phyloP scores from a whole-genome alignment of 2,888 invertebrate species.

The Pemphredon lugubris region DNA sequence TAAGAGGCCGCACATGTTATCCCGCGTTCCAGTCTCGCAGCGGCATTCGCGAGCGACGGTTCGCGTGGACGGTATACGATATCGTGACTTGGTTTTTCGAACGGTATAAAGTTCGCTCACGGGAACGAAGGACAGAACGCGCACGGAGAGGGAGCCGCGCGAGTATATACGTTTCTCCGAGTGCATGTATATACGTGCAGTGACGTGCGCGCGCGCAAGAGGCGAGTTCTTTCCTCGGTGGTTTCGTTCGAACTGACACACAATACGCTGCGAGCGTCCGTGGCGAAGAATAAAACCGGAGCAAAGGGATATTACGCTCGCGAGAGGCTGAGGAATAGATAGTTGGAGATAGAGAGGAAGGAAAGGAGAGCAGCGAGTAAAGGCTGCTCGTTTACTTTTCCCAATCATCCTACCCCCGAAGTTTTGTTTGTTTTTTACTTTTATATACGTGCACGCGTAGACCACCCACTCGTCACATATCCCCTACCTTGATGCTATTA shows the following conservation, averaged over 20 bases:
- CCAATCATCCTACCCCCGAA: conserved; percentile 7
- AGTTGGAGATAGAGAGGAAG: background rate
- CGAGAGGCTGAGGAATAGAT: conserved; percentile 16
- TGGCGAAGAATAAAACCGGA: conserved; percentile 18
- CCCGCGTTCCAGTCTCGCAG: conserved; percentile 79
- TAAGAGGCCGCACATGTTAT: conserved; percentile 79
- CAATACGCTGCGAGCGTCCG: conserved; percentile 28
- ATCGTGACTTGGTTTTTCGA: conserved; percentile 25
- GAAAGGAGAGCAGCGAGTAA: conserved; percentile 5
- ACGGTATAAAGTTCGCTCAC: conserved; percentile 10
- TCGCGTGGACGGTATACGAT: conserved; percentile 30
- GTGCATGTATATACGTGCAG: background rate
- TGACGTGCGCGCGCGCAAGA: conserved; percentile 51
- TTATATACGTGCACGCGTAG: conserved; percentile 41
- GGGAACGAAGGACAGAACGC: conserved; percentile 34
- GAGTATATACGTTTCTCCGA: too few relatives aligned
- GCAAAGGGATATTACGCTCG: conserved; percentile 21
- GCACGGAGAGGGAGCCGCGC: too few relatives aligned
- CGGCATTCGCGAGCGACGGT: conserved; percentile 75
- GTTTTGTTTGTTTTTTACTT: conserved; percentile 56
- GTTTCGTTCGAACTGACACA: conserved; percentile 46
- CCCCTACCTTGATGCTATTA: too few relatives aligned
- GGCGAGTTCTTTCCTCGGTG: conserved; percentile 54
- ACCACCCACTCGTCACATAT: too few relatives aligned
- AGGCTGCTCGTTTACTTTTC: background rate